Base-by-base conservation (phyloP, 2,888 invertebrate species). In the Pristionchus maxplancki region DNA sequence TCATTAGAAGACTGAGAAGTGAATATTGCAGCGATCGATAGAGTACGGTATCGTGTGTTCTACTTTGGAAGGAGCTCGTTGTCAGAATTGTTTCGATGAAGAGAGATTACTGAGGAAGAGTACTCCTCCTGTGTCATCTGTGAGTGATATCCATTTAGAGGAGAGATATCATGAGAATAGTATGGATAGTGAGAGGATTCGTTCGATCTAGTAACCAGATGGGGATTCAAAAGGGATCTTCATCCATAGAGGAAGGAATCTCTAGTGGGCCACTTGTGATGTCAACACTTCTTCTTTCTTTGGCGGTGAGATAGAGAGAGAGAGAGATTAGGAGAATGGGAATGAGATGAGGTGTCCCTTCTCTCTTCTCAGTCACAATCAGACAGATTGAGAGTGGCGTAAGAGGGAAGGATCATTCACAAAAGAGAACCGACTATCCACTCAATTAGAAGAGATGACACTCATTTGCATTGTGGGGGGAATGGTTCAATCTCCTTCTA, bases 31-130 rank as follows among this genome's bases (percentile, higher is more conserved):
- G 84, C 62, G 84, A 37, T 84, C 84, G 53, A 84, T 62, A 58
- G 84, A 84, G 53, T 84, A 84, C 84, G 84, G 84, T 84, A 84
- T 84, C 53, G 62, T 84, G 53, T 53, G 53, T 53, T 37, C 58
- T 20, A 44, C 84, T 6, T 6, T 58, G 37, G 84, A 84, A 37
- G 58, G 58, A 58, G 37, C 62, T 37, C 84, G 84, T 37, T 84
- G 84, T 37, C 84, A 84, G 58, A 50, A 34, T 24, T 84, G 84
- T 50, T 84, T 84, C 62, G 84, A 84, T 62, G 84, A 28, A 9
- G 44, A 48, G 34, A 84, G 58, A 48, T 28, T 48, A n/a, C 9
- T 48, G 37, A 84, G 84, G 58, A 84, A 84, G 62, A 84, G 84
- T 13, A 84, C 84, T 84, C 84, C 84, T 34, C 84, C 84, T 6